These are phyloP conservation scores for Zaprionus capensis DNA, from an alignment of 1,140 invertebrate species.

Conservation along the genomic window DNA sequence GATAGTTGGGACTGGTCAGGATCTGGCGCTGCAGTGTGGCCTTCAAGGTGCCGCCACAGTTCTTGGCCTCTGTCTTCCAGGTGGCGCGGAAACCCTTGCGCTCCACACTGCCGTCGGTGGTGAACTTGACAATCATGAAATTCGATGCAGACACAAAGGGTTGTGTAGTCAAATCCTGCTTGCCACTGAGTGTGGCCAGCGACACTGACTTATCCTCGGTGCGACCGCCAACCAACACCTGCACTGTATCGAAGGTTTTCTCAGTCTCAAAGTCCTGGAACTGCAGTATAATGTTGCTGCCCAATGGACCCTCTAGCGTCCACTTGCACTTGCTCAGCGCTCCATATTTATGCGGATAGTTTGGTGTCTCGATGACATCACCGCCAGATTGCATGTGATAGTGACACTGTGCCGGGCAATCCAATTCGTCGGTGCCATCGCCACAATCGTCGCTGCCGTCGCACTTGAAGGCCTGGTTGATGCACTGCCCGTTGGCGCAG, in stretches of 20 bases:
- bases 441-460: slow-evolving; percentile 97
- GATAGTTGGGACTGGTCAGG: slow-evolving; percentile 95
- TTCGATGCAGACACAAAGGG: slow-evolving; percentile 97
- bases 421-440: slow-evolving; percentile 95
- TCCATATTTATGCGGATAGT: slow-evolving; percentile 96
- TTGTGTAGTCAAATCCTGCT: slow-evolving; percentile 92
- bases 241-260: slow-evolving; percentile 97
- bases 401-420: slow-evolving; percentile 94
- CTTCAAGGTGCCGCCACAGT: slow-evolving; percentile 92
- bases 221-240: slow-evolving; percentile 96
- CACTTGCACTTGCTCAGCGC: slow-evolving; percentile 97
- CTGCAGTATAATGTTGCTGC: slow-evolving; percentile 96
- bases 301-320: slow-evolving; percentile 98
- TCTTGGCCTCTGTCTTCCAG: slow-evolving; percentile 96
- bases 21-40: slow-evolving; percentile 93
- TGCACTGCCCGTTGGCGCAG: slow-evolving; percentile 96
- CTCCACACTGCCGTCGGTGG: slow-evolving; percentile 96
- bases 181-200: slow-evolving; percentile 95
- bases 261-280: slow-evolving; percentile 99
- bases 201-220: slow-evolving; percentile 97
- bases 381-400: slow-evolving; percentile 96
- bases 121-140: slow-evolving; percentile 99
- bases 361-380: slow-evolving; percentile 97
- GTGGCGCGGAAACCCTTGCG: slow-evolving; percentile 96
- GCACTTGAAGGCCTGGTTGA: slow-evolving; percentile 94